Evolutionary conservation across 2,113 vertebrate species (phyloP).

Genomic region (Sapajus apella): DNA sequence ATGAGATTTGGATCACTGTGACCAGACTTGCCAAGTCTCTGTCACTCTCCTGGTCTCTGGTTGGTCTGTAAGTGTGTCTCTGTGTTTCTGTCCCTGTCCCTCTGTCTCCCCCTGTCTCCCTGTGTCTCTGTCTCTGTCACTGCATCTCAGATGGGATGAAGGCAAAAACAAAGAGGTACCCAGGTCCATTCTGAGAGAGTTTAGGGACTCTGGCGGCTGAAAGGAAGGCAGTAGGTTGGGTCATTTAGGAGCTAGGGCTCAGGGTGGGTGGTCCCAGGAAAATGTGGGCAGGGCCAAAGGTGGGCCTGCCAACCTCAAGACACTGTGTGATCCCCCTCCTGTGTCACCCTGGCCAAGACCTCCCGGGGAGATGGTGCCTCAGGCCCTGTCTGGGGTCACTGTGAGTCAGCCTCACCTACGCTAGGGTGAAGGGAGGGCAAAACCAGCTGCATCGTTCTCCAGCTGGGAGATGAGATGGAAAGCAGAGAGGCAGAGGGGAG

Average conservation of each 20-base stretch:
- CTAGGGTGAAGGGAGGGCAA: not conserved
- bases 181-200: not conserved
- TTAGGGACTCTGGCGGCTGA: not conserved
- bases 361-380: not conserved
- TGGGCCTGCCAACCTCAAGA: not conserved
- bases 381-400: not conserved
- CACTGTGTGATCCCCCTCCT: not conserved
- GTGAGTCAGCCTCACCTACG: not conserved
- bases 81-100: not conserved
- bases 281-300: not conserved
- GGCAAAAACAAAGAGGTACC: not conserved
- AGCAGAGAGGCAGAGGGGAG: not conserved
- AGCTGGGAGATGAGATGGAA: not conserved
- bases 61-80: not conserved
- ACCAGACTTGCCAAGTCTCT: not conserved
- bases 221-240: not conserved
- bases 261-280: not conserved
- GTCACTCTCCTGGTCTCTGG: not conserved
- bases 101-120: not conserved
- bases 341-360: not conserved
- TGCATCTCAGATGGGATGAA: not conserved
- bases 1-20: not conserved
- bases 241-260: no score
- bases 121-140: not conserved
- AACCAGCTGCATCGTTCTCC: not conserved